Evolutionary conservation across 1,140 invertebrate species (phyloP), one percentile per base, ranked within the genome.

Genomic region (Pantala flavescens): DNA sequence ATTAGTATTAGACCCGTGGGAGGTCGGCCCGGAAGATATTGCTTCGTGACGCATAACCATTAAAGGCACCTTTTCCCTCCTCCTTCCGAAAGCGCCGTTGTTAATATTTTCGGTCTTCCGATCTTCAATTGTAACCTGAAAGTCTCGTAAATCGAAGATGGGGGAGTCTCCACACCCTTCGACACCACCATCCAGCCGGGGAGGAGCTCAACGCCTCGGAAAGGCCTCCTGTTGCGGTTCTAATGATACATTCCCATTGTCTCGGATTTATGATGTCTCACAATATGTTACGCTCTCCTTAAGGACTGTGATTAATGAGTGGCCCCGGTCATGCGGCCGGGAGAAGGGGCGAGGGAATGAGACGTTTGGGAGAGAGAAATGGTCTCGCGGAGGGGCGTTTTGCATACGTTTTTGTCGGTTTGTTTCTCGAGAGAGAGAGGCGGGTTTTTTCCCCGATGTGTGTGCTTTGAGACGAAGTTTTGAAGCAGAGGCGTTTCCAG

Each of bases 171-270:
- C 28, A 5, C 9, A 5, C 28, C 28, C 28, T 63, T 63, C 49
- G 49, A 63, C 49, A 63, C 3, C 49, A 21, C 49, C 49, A 63
- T 63, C 49, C 12, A 21, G 49, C 49, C 3, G 12, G 49, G 49
- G 49, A 63, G 49, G 49, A 12, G 49, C 49, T 63, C 49, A 63
- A 63, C 49, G 49, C 49, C 49, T 63, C 49, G 49, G 49, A 63
- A 63, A 21, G 49, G 49, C 49, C 49, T 63, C 49, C 49, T 12
- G 49, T 63, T 63, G 49, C 14, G 49, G 49, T 63, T 63, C 49
- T 63, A 63, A 63, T 63, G 49, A 63, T 63, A 63, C 49, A 63
- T 63, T 63, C 49, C 49, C 49, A 63, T 63, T 63, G 49, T 63
- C 49, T 63, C 49, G 49, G 49, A 63, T 63, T 63, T 63, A 63